Conservation (phyloP, 2,888 invertebrate genomes). For the Cephus runcator region DNA sequence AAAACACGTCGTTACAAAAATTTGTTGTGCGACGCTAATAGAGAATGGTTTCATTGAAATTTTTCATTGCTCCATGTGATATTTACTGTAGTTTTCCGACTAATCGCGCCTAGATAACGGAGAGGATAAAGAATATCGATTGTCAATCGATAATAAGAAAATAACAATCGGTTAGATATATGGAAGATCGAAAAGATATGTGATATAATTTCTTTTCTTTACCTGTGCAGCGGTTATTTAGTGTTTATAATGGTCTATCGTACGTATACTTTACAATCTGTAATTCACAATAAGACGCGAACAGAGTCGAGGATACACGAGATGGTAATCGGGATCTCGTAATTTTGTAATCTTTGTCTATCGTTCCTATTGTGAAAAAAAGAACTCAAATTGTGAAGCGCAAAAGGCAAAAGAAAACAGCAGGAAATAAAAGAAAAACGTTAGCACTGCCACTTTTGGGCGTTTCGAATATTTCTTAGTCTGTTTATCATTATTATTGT, state of each 20-base stretch:
- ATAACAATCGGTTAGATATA: not conserved
- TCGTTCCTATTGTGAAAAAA: not conserved
- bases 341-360: not conserved
- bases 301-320: not conserved
- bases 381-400: not conserved
- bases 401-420: not conserved
- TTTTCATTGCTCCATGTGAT: slow-evolving; percentile 43
- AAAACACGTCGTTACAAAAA: not conserved
- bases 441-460: not conserved
- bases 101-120: slow-evolving; percentile 23
- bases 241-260: not conserved
- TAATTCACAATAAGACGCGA: not conserved
- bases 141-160: not conserved
- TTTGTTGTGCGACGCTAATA: not conserved
- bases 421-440: not conserved
- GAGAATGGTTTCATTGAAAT: slow-evolving; percentile 25
- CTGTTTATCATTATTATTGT: not conserved
- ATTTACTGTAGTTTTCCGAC: slow-evolving; percentile 39
- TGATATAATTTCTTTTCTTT: slow-evolving; percentile 5
- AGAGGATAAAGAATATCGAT: not conserved
- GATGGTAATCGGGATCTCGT: not conserved
- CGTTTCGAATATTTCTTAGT: not conserved
- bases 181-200: slow-evolving; percentile 3
- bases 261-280: not conserved
- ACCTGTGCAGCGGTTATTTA: not conserved